A percentile compares a stretch with the other conserved stretches of the same genome.
These are phyloP conservation scores for Fratercula arctica DNA, from an alignment of 2,797 vertebrate species.

Conservation along the genomic window DNA sequence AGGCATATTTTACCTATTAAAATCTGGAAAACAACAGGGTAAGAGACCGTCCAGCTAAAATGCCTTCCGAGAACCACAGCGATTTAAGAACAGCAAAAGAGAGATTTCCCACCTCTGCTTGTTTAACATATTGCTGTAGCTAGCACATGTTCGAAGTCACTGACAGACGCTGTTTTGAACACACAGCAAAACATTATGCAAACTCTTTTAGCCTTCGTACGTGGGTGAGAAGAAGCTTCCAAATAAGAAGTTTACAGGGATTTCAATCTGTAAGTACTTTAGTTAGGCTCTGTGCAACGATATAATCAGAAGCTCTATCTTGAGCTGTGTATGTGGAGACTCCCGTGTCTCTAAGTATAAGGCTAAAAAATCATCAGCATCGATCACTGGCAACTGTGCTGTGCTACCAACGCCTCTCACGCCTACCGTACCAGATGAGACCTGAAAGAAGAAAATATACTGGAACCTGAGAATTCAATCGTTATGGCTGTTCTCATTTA, in stretches of 20 bases:
- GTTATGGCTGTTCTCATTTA: neutral
- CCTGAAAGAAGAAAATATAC: neutral
- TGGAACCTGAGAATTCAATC: neutral
- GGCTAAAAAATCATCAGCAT: neutral
- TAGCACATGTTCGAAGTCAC: constrained; percentile 77
- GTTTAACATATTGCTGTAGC: constrained; percentile 76
- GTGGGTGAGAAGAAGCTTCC: constrained; percentile 76
- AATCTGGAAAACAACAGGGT: neutral
- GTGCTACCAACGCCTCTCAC: neutral
- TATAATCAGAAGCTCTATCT: neutral
- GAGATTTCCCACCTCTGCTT: constrained; percentile 69
- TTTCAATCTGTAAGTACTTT: constrained; percentile 70
- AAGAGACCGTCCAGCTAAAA: neutral
- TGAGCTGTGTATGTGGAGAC: neutral
- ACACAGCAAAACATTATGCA: constrained; percentile 81
- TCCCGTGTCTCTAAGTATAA: neutral
- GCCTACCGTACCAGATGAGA: neutral
- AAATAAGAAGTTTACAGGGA: constrained; percentile 77
- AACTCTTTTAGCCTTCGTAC: constrained; percentile 78
- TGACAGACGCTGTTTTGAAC: constrained; percentile 82
- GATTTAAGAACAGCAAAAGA: constrained; percentile 39
- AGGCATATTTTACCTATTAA: neutral
- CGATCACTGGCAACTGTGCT: neutral
- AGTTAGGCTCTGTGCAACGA: constrained; percentile 41
- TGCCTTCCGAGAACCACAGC: neutral